Percentiles rank a stretch among this genome's conserved stretches.
Evolutionary conservation across 2,113 vertebrate species (phyloP).

Genomic region (Pipra filicauda): DNA sequence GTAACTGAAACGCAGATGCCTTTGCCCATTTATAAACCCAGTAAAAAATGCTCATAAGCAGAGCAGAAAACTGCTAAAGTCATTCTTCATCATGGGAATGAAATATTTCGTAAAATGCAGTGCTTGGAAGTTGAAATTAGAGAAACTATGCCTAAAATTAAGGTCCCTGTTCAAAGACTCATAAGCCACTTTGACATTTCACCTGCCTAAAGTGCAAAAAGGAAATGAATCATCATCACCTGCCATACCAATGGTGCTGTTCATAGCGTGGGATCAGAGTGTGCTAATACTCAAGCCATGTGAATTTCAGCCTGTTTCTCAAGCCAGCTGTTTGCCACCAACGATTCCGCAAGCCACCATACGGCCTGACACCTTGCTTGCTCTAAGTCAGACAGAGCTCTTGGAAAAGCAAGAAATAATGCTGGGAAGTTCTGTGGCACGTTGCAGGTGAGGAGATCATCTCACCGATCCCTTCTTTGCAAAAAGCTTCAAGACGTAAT

Average conservation of each 20-base stretch:
- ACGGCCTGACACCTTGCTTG: neutral
- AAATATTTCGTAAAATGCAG: neutral
- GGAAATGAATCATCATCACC: neutral
- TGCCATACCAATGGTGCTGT: neutral
- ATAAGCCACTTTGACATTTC: neutral
- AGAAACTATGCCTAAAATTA: neutral
- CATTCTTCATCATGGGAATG: neutral
- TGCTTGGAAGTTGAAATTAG: neutral
- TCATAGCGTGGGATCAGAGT: fast-evolving
- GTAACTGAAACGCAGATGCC: neutral
- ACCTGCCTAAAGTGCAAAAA: neutral
- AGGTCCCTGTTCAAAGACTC: neutral
- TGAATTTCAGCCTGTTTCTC: neutral
- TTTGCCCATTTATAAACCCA: neutral
- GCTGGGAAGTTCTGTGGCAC: neutral
- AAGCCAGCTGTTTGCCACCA: neutral
- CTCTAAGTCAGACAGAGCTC: neutral
- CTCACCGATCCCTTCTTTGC: neutral
- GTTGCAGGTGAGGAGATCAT: neutral
- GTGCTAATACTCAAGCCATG: no score
- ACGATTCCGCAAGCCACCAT: neutral
- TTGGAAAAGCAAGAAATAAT: neutral
- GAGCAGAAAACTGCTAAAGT: neutral
- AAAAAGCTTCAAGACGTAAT: neutral
- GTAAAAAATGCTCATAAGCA: neutral